Conservation (phyloP, 2,113 vertebrate genomes). For the Stegastes partitus region DNA sequence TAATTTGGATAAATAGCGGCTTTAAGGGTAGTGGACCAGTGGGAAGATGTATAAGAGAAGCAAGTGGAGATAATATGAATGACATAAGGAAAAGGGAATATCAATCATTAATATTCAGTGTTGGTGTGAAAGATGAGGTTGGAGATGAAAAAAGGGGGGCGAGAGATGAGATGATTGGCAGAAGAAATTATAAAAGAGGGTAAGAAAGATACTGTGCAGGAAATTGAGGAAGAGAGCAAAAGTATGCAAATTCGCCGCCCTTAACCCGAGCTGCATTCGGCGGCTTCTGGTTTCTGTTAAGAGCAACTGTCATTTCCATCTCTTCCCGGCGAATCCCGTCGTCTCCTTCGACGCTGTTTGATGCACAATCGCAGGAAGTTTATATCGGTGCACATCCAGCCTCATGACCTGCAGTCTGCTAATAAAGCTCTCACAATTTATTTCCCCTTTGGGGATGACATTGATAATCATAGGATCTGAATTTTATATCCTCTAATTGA, state of each 20-base stretch:
- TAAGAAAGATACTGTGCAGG: slow-evolving; percentile 29
- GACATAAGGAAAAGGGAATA: slow-evolving; percentile 16
- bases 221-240: slow-evolving; percentile 45
- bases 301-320: slow-evolving; percentile 55
- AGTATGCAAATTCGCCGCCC: slow-evolving; percentile 60
- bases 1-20: slow-evolving; percentile 1
- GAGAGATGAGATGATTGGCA: slow-evolving; percentile 63
- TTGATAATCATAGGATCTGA: slow-evolving; percentile 71
- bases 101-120: slow-evolving; percentile 64
- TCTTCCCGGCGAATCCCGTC: slow-evolving; percentile 33
- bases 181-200: slow-evolving; percentile 48
- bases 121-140: slow-evolving; percentile 35
- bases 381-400: slow-evolving; percentile 48
- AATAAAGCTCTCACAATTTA: slow-evolving; percentile 57
- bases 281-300: slow-evolving; percentile 22
- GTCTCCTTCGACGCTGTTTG: slow-evolving; percentile 18
- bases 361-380: slow-evolving; percentile 40
- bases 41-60: slow-evolving; percentile 2
- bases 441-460: slow-evolving; percentile 61
- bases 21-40: slow-evolving; percentile 16
- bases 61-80: slow-evolving; percentile 14
- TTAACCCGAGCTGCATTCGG: slow-evolving; percentile 11
- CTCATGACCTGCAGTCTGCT: slow-evolving; percentile 53
- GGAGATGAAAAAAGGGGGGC: slow-evolving; percentile 51
- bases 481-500: slow-evolving; percentile 80